These are phyloP conservation scores for Cybosia mesomella DNA, from an alignment of 2,888 invertebrate genomes.

Conservation along the genomic window DNA sequence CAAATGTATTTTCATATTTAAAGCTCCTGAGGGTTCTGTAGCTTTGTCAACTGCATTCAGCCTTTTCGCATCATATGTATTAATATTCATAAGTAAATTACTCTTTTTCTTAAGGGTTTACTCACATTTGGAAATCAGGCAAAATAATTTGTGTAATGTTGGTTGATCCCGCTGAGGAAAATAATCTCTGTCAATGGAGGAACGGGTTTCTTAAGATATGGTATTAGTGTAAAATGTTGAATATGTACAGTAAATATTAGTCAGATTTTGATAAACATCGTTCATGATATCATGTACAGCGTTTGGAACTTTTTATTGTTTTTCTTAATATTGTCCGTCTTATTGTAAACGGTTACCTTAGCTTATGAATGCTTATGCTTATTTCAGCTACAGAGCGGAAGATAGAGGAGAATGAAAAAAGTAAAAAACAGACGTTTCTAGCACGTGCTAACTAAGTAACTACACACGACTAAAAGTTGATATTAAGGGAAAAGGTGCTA, in stretches of 20 bases:
- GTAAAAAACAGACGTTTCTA: no score
- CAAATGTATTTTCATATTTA: slow-evolving; percentile 80
- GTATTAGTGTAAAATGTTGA: neutral
- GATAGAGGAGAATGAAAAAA: no score
- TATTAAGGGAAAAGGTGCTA: no score
- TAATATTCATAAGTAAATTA: slow-evolving; percentile 86
- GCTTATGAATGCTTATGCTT: no score
- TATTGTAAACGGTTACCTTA: no score
- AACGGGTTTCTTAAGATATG: neutral
- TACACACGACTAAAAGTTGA: no score
- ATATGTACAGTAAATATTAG: neutral
- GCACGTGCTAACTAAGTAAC: no score
- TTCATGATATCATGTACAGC: no score
- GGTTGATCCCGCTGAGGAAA: slow-evolving; percentile 10
- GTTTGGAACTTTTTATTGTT: no score
- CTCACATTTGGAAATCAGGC: slow-evolving; percentile 30
- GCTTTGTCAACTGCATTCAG: slow-evolving; percentile 73
- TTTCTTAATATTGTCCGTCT: no score
- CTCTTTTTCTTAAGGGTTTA: slow-evolving; percentile 64
- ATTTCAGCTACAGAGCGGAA: no score
- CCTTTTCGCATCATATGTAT: slow-evolving; percentile 72
- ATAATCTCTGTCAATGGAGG: slow-evolving; percentile 26
- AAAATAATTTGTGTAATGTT: slow-evolving; percentile 27
- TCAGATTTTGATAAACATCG: neutral
- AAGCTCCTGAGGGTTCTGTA: slow-evolving; percentile 65